Base-by-base conservation (phyloP, 53 echinoderm and acorn worm genomes). In the Astropecten irregularis region DNA sequence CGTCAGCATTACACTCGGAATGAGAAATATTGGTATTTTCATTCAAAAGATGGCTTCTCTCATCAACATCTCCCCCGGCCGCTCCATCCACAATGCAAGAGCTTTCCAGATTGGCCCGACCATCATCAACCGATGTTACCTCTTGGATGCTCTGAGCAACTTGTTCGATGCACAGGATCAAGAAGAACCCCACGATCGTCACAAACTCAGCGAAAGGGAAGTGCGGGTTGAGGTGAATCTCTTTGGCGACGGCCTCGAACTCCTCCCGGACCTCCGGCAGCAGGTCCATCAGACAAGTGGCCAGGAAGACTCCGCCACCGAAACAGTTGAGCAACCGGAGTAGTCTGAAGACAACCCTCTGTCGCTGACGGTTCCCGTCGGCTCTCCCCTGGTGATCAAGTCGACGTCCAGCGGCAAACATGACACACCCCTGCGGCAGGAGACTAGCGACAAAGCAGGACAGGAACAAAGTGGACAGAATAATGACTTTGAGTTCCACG, bases 291-390 rank as follows among this genome's bases (percentile, higher is more conserved):
- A 96, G 69, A 59, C 96, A 96, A 0, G 93, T 96, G 3, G 89
- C 89, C 21, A 96, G 76, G 67, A 96, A 96, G 20, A 96, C 96
- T 15, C 96, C 96, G 44, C 96, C 96, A 9, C 93, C 96, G 52
- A 77, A 96, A 40, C 96, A 96, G 77, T 93, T 93, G 2, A 96
- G 85, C 30, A 93, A 82, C 74, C 96, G 91, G 21, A 96, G 79
- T 26, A 77, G 71, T 18, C 88, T 57, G 27, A 71, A 47, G 23
- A 82, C 51, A 5, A 40, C 56, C 28, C 61, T 48, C 37, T 57
- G 30, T 9, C 88, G 70, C 8, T 52, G 74, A n/a, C n/a, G n/a
- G n/a, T n/a, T n/a, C n/a, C n/a, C n/a, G n/a, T n/a, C n/a, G n/a
- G n/a, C n/a, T n/a, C n/a, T n/a, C n/a, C n/a, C n/a, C n/a, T n/a